Evolutionary conservation across 2,888 invertebrate genomes (phyloP), one percentile per base, ranked within the genome.

Genomic region (Bembecia ichneumoniformis): DNA sequence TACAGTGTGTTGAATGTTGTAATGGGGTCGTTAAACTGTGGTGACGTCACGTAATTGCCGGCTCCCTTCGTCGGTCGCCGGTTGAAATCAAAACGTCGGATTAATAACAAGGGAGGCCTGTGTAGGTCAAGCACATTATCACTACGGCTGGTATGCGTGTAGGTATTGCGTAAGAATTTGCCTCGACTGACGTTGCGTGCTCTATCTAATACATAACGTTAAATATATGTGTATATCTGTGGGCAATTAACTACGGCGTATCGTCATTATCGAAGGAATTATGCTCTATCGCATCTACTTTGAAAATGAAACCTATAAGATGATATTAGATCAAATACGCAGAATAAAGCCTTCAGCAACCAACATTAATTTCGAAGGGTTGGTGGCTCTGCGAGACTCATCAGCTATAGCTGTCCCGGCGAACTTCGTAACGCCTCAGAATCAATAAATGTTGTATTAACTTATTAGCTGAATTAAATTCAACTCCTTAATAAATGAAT

Each of bases 1-100:
- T 82, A 80, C 77, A 78, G 78, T 81, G 82, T 82, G 80, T 77
- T 76, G 74, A 76, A 77, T 77, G 77, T 82, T 82, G 77, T 86
- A 84, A 86, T 83, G 77, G 86, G 86, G 84, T 86, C 86, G 84
- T 86, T 87, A 84, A 83, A 84, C 86, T 70, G 74, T 62, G 71
- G 72, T 82, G 86, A 86, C 86, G 86, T 87, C 86, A 86, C 78
- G 71, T 86, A 87, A 86, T 86, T 83, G 82, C 83, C 80, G 74
- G 74, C 76, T 82, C 84, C 86, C 86, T 82, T 80, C 74, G 75
- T 66, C 77, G 69, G 73, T 74, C 74, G 75, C 66, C 71, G 68
- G 73, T 79, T 78, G 74, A 81, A 86, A 86, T 86, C 86, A 84
- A 82, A 86, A 82, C 77, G 77, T 72, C 72, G 77, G 82, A 83